Evolutionary conservation across 2,888 invertebrate species (phyloP).

Genomic region (Tetanocera ferruginea): DNA sequence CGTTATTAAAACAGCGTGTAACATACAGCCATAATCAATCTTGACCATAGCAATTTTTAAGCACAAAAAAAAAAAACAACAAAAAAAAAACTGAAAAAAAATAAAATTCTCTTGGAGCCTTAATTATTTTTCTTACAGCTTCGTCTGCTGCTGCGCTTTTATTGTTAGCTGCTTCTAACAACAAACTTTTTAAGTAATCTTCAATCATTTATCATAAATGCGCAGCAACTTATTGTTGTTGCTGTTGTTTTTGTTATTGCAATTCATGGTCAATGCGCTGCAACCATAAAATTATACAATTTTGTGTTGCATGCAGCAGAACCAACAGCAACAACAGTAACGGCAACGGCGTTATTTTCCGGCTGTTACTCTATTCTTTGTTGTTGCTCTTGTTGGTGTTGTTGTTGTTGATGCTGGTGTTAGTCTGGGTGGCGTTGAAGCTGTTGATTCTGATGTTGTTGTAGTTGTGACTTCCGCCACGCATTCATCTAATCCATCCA

Average conservation of each 20-base stretch:
- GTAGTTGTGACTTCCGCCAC: background rate
- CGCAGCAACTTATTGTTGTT: slow-evolving; percentile 4
- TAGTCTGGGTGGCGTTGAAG: background rate
- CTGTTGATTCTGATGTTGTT: background rate
- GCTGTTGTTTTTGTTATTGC: background rate
- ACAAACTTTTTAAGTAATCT: background rate
- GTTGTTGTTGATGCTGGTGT: background rate
- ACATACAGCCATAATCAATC: slow-evolving; percentile 11
- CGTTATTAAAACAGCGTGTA: too few relatives aligned
- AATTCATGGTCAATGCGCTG: slow-evolving; percentile 18
- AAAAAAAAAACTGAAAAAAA: too few relatives aligned
- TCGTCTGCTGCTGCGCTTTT: background rate
- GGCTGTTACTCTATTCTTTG: too few relatives aligned
- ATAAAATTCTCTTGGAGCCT: background rate
- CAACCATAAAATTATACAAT: background rate
- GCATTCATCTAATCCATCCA: background rate
- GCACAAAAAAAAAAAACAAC: too few relatives aligned
- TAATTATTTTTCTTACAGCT: slow-evolving; percentile 7
- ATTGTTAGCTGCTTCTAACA: background rate
- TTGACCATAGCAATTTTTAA: background rate
- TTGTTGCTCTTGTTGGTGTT: background rate
- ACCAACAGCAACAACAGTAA: too few relatives aligned
- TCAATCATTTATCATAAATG: slow-evolving; percentile 20
- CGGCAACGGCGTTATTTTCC: too few relatives aligned
- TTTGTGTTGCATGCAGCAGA: too few relatives aligned